Evolutionary conservation across 2,797 vertebrate genomes (phyloP), one percentile per base, ranked within the genome.

Genomic region (Cuniculus paca): DNA sequence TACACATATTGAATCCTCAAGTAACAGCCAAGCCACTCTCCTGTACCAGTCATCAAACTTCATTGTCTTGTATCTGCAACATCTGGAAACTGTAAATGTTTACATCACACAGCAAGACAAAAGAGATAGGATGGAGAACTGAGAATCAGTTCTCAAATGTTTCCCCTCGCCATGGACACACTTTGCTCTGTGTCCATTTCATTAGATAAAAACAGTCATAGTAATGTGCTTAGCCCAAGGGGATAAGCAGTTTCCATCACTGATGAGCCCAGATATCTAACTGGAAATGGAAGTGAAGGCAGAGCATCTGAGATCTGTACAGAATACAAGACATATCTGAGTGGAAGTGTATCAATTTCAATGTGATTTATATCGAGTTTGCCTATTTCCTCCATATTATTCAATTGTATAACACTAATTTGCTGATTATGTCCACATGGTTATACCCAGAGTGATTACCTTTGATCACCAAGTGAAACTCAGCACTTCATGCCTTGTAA

Each of bases 101-200:
- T n/a, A 9, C n/a, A 26, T n/a, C 28, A n/a, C n/a, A 19, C 16
- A 6, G 16, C 1, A 80, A 75, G 52, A 79, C 17, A 48, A 39
- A 52, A 63, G 4, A 84, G 24, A 26, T 13, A 48, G 12, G 8
- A 19, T 3, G 0, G 5, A 77, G 2, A 86, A 24, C 2, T n/a
- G 11, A 7, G 1, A 17, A 82, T n/a, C 7, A 82, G 6, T 50
- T 42, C 42, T 26, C 34, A 39, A 52, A 54, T 11, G 6, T 3
- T 65, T 61, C 14, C 13, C 16, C 7, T n/a, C 36, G 34, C 0
- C 42, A n/a, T 1, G 6, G 31, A 12, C 1, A 26, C 2, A 1
- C 9, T 5, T 80, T 50, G 52, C 14, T 92, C 22, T 60, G 9
- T 16, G 45, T 12, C 9, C 22, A n/a, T 91, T 70, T 48, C 31